Evolutionary conservation across 2,797 vertebrate genomes (phyloP), one percentile per base, ranked within the genome.

Genomic region (Enteromius anoplus): DNA sequence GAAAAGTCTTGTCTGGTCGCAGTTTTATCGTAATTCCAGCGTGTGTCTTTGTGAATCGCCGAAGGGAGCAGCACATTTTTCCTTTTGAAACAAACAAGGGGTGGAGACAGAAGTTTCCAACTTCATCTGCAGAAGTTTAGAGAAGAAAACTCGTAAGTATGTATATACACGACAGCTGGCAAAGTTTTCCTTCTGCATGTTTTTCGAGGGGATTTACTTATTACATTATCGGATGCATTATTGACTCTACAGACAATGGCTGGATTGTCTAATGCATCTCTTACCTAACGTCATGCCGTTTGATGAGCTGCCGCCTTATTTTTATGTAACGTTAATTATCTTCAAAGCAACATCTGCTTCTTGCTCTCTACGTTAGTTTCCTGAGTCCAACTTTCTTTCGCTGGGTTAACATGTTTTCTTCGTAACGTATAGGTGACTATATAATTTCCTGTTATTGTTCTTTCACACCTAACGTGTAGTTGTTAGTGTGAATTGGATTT

Each of bases 51-150:
- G 15, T 23, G 34, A 53, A 42, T 62, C 32, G 19, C 10, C 19
- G 2, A n/a, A n/a, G 21, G 19, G 19, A 77, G 15, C 65, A 15
- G 5, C 64, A 15, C 9, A 65, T 3, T 72, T 70, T 40, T 15
- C 5, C 51, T 55, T 71, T 65, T 75, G 58, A 23, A 86, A 49
- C 42, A 60, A 68, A 58, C 81, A 11, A 77, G 81, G 66, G 85
- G 51, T 75, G 69, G 70, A 75, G 49, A 80, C 37, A 84, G 65
- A 83, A 80, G 80, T 72, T 79, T 76, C 42, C 26, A 71, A 49
- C 64, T 55, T 51, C 26, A 14, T 78, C 73, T 70, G 49, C 78
- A 42, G 51, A 83, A 78, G 75, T 78, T 83, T 53, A 45, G 34
- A 26, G 73, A 40, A 55, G 9, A 42, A 14, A 77, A 70, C 65